A percentile compares a stretch with the other conserved stretches of the same genome.
These are phyloP conservation scores for Stichodactyla mertensii DNA, from an alignment of 64 coral and sea anemone genomes.

Conservation along the genomic window DNA sequence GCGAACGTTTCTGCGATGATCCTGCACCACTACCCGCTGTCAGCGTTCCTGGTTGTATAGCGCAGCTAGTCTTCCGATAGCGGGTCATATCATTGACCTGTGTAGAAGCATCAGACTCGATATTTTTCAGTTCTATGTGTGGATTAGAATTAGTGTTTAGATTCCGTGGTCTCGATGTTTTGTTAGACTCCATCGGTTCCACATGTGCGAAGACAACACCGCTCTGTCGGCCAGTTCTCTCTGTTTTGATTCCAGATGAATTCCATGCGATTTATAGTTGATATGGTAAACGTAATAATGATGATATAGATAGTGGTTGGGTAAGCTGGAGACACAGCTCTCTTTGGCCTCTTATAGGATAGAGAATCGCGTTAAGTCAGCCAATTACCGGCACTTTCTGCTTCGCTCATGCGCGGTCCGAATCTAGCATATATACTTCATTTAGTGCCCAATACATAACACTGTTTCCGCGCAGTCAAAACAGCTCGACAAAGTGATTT, in stretches of 20 bases:
- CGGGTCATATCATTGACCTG: constrained; percentile 37
- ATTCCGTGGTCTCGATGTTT: not conserved
- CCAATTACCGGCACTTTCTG: not conserved
- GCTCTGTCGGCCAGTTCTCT: not conserved
- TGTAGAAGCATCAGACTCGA: constrained; percentile 7
- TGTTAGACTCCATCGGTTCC: not conserved
- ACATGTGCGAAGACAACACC: not conserved
- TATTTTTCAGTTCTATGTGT: not conserved
- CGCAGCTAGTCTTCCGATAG: not conserved
- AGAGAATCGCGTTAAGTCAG: not conserved
- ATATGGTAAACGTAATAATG: not conserved
- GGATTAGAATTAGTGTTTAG: not conserved
- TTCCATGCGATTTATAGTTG: constrained; percentile 17
- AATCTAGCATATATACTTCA: not conserved
- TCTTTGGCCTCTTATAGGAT: not conserved
- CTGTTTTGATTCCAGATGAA: not conserved
- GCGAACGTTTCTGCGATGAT: constrained; percentile 27
- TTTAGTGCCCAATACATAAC: constrained; percentile 1
- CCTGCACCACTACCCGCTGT: not conserved
- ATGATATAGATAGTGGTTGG: not conserved
- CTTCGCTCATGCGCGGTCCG: not conserved
- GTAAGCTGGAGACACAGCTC: not conserved
- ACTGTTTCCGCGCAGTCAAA: not conserved
- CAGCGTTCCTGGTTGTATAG: constrained; percentile 25
- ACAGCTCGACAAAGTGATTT: not conserved